These are phyloP conservation scores for Epinephelus lanceolatus DNA, from an alignment of 2,113 vertebrate species.

Conservation along the genomic window DNA sequence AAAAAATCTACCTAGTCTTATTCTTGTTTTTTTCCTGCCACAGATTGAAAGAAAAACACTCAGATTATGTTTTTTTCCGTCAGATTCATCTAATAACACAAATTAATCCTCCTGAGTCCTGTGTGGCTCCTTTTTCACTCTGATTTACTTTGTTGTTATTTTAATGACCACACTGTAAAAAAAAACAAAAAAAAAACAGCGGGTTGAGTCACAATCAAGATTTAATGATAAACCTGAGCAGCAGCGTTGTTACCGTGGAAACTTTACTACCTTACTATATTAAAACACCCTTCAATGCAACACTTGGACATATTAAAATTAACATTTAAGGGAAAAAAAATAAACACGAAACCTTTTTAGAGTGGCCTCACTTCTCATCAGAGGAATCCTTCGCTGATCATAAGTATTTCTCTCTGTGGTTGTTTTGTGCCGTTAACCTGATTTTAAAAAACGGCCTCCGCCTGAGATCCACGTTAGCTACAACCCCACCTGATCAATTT, in stretches of 20 bases:
- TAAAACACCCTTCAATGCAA: too few relatives aligned
- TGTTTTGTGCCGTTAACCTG: slow-evolving; percentile 32
- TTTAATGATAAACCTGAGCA: too few relatives aligned
- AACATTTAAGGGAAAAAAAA: too few relatives aligned
- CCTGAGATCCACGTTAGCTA: slow-evolving; percentile 54
- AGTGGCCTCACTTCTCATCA: not conserved
- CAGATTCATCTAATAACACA: not conserved
- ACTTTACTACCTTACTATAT: too few relatives aligned
- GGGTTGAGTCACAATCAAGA: too few relatives aligned
- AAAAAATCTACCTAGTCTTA: too few relatives aligned
- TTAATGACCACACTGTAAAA: not conserved
- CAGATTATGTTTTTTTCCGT: not conserved
- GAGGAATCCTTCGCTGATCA: not conserved
- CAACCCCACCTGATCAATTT: slow-evolving; percentile 70
- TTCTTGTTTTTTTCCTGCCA: not conserved
- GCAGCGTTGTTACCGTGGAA: too few relatives aligned
- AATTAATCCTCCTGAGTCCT: not conserved
- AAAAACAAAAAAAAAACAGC: too few relatives aligned
- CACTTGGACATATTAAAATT: too few relatives aligned
- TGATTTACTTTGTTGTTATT: not conserved
- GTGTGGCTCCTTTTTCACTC: not conserved
- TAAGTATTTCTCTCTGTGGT: not conserved
- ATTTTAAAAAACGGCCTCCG: slow-evolving; percentile 32
- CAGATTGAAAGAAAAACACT: not conserved
- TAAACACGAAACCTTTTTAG: not conserved